Base-by-base conservation (phyloP, 2,888 invertebrate species). In the Morpho achilles region DNA sequence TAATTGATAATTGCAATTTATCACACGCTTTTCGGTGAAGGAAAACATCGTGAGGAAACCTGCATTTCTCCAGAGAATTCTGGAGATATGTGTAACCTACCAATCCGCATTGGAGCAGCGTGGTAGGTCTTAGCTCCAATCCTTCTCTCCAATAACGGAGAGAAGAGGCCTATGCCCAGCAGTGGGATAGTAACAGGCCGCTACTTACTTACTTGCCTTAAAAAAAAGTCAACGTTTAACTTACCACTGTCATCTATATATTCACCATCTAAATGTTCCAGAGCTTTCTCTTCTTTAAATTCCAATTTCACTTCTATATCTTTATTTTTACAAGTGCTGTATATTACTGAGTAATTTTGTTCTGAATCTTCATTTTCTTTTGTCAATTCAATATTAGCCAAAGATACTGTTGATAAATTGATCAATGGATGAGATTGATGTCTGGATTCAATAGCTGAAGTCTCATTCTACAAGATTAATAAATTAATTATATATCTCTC, bases 221-320 rank as follows among this genome's bases (percentile, higher is more conserved):
- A 49, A n/a, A 16, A 16, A 6, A n/a, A 22, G 56, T 45, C 8
- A 47, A 48, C 41, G 23, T 8, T 22, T 45, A 41, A 10, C 50
- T 49, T 8, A 71, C 73, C 72, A 66, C 72, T 68, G 41, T 70
- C 73, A 64, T 76, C 73, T 53, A 72, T 55, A 57, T 76, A 73
- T 23, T 79, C 80, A 2, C 61, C 74, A 32, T 78, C 77, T 5
- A 71, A 63, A 58, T 69, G 64, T 0, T 75, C 71, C 0, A 64
- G 54, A 10, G 55, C 53, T 5, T 71, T 69, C 49, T 85, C 85
- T 7, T 76, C 73, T 50, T 85, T 80, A 49, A 77, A 61, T 59
- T 87, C 86, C 1, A 72, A 7, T 59, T 85, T 85, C 0, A 85
- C 64, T 22, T 67, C 62, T 2, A 70, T 45, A 49, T 69, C 59